Conservation (phyloP, 2,888 invertebrate genomes). For the Dorcus hopei region DNA sequence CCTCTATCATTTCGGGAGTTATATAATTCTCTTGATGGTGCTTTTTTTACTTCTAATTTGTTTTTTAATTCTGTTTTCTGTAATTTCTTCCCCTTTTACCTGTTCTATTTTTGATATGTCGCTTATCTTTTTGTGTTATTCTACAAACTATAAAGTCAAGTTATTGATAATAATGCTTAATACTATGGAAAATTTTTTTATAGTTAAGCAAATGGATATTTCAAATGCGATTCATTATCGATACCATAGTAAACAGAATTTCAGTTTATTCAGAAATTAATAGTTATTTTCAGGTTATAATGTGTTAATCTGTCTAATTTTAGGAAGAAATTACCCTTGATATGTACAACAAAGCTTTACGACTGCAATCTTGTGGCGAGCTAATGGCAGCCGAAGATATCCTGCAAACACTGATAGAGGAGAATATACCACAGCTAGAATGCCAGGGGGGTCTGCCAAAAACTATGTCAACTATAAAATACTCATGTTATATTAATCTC, state of each 20-base stretch:
- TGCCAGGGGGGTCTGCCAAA: slow-evolving; percentile 54
- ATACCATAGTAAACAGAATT: no score
- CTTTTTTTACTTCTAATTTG: no score
- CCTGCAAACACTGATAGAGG: slow-evolving; percentile 62
- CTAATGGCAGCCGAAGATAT: slow-evolving; percentile 65
- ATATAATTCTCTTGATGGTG: no score
- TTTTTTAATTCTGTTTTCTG: no score
- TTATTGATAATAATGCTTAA: not conserved
- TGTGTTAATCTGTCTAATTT: slow-evolving; percentile 7
- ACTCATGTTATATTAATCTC: slow-evolving; percentile 80
- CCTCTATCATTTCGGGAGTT: no score
- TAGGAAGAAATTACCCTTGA: slow-evolving; percentile 77
- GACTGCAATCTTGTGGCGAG: slow-evolving; percentile 64
- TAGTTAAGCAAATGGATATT: not conserved
- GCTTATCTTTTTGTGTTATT: no score
- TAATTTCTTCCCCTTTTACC: no score
- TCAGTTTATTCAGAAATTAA: no score
- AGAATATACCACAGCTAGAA: slow-evolving; percentile 55
- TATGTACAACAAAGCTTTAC: slow-evolving; percentile 74
- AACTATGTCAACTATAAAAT: slow-evolving; percentile 71
- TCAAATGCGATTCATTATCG: not conserved
- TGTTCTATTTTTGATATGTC: no score
- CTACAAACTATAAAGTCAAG: no score
- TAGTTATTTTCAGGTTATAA: not conserved
- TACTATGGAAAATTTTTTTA: not conserved